Evolutionary conservation across 2,113 vertebrate species (phyloP).

Genomic region (Lasiurus borealis): DNA sequence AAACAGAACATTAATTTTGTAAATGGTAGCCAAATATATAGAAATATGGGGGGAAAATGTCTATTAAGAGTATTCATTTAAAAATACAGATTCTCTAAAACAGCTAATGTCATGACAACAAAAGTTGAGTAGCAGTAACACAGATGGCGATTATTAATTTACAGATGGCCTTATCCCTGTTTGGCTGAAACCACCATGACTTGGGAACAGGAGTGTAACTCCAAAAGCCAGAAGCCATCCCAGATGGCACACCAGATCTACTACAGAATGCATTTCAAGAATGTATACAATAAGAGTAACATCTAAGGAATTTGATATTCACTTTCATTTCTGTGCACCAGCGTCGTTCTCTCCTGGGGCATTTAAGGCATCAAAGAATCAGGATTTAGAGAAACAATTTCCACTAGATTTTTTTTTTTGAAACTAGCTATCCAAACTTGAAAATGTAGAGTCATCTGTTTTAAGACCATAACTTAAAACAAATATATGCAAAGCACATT

Average conservation of each 20-base stretch:
- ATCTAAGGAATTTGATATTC: slow-evolving; percentile 83
- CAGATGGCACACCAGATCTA: slow-evolving; percentile 82
- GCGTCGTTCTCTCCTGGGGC: slow-evolving; percentile 63
- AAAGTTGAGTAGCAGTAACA: slow-evolving; percentile 80
- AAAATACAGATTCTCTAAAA: slow-evolving; percentile 69
- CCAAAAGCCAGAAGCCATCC: slow-evolving; percentile 82
- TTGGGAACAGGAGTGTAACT: slow-evolving; percentile 83
- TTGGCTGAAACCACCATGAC: slow-evolving; percentile 84
- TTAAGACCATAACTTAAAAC: slow-evolving; percentile 79
- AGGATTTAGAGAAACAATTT: slow-evolving; percentile 73
- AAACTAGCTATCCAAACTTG: slow-evolving; percentile 65
- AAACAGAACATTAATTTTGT: slow-evolving; percentile 55
- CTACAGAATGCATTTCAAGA: slow-evolving; percentile 84
- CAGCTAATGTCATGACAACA: slow-evolving; percentile 68
- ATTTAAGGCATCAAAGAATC: slow-evolving; percentile 80
- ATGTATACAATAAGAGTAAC: slow-evolving; percentile 80
- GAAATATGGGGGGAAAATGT: slow-evolving; percentile 32
- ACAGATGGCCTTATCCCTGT: slow-evolving; percentile 84
- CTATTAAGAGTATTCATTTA: slow-evolving; percentile 70
- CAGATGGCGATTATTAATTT: slow-evolving; percentile 86
- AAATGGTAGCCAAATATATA: slow-evolving; percentile 34
- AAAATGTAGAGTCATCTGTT: slow-evolving; percentile 79
- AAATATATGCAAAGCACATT: slow-evolving; percentile 21
- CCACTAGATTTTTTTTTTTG: slow-evolving; percentile 76
- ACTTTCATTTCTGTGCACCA: slow-evolving; percentile 64